Percentiles rank a stretch among this genome's conserved stretches.
These are phyloP conservation scores for Caenorhabditis japonica DNA, from an alignment of 2,888 invertebrate genomes.

Conservation along the genomic window DNA sequence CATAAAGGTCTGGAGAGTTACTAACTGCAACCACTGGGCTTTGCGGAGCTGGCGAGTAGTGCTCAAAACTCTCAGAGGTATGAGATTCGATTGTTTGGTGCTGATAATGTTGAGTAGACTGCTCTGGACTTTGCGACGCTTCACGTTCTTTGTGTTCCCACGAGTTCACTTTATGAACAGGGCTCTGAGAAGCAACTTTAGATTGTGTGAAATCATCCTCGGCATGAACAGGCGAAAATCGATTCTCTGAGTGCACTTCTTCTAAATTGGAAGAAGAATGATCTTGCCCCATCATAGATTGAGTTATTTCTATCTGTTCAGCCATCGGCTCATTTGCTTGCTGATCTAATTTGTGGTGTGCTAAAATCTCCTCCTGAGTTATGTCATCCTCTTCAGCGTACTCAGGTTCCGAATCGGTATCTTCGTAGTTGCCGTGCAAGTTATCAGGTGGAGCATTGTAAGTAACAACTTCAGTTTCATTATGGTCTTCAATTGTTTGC, in stretches of 20 bases:
- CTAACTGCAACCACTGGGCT: constrained; percentile 20
- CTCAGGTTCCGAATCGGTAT: constrained; percentile 53
- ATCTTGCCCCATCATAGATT: neutral
- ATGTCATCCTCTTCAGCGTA: constrained; percentile 53
- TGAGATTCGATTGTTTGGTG: neutral
- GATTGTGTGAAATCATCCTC: constrained; percentile 12
- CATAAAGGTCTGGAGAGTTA: too few species aligned
- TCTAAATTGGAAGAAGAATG: too few species aligned
- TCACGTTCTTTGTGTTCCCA: neutral
- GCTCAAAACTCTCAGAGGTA: neutral
- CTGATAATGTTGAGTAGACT: neutral
- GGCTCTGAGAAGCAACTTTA: constrained; percentile 28
- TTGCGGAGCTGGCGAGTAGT: neutral
- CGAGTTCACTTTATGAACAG: too few species aligned
- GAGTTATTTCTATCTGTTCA: too few species aligned
- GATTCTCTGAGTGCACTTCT: too few species aligned
- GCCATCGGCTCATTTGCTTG: constrained; percentile 13
- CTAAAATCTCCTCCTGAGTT: constrained; percentile 16
- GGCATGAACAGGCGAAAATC: too few species aligned
- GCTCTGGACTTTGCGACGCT: neutral
- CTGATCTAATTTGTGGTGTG: too few species aligned
- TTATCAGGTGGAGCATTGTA: constrained; percentile 9
- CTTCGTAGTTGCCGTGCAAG: constrained; percentile 25
- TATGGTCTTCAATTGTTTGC: constrained; percentile 6
- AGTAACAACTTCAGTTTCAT: constrained; percentile 22